Base-by-base conservation (phyloP, 2,797 vertebrate genomes). In the Crenuchus spilurus region DNA sequence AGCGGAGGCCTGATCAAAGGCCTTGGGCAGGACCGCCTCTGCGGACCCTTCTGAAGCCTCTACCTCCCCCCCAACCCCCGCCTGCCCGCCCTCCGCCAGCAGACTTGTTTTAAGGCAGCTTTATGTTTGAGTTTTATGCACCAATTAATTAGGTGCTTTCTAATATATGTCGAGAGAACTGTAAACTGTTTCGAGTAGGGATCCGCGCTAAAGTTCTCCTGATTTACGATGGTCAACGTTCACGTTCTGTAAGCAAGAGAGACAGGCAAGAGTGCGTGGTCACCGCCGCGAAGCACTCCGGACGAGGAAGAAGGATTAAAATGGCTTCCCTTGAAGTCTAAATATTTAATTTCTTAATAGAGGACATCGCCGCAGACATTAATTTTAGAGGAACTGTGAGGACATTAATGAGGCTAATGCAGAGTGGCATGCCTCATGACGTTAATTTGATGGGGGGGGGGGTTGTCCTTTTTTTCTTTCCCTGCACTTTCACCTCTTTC, bases 321-420 rank as follows among this genome's bases (percentile, higher is more conserved):
- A 82, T 78, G 71, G 78, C 80, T 79, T 82, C 71, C 71, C 77
- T 77, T 74, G 72, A 80, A 85, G 74, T 83, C 80, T 86, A 86
- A 87, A 87, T 87, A 87, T 87, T 85, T 84, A 81, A 86, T 86
- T 85, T 83, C 77, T 86, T 87, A 83, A 85, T 75, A 87, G 82
- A 82, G 74, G 81, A 84, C 79, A 78, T 79, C 73, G 79, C 73
- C 76, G 81, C 79, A 74, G 79, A 73, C 83, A 84, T 82, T 84
- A 78, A 84, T 82, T 86, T 84, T 82, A 70, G 70, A 80, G 74
- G 77, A 80, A 72, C 77, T 77, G 79, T 77, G 80, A 80, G 78
- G 76, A 82, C 83, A 76, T 84, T 85, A 84, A 83, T 85, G 80
- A 82, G 62, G 78, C 74, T 84, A 74, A 84, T 77, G 78, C 76